Base-by-base conservation (phyloP, 2,113 vertebrate species). In the Romanogobio albipinnatus region DNA sequence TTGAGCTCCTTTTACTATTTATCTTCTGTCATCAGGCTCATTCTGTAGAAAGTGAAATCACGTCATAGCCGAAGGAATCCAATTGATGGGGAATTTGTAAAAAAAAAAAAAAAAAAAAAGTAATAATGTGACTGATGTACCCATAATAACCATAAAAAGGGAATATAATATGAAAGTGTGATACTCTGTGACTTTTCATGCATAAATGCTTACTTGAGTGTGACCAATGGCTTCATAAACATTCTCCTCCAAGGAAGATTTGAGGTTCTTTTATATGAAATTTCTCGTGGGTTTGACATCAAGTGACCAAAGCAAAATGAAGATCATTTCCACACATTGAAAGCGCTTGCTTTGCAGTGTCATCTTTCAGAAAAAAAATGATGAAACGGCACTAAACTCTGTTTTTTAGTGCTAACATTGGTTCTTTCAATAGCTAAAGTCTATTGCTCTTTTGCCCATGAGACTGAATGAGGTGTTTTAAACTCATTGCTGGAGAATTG, bases 201-300 rank as follows among this genome's bases (percentile, higher is more conserved):
- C 79, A 81, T 68, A 68, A 66, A 51, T 22, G 15, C 26, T 64
- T 81, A 51, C 79, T 81, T 81, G 61, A 81, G 45, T 68, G 45
- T 68, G 79, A 81, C 61, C 79, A 81, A 81, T 81, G 9, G 24
- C n/a, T 51, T 81, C 79, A 66, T 81, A 81, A 81, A 81, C 79
- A 81, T 81, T 15, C 26, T 81, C 77, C 79, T 81, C 61, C 24
- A 4, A 68, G 62, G 29, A 53, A 68, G 59, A 68, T 51, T 8
- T 51, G 45, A 33, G 26, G 9, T 1, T 9, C 15, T 33, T 81
- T 81, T 51, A 66, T 49, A 51, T 51, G 17, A 81, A 81, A 53
- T 51, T 66, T 68, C 45, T 36, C 53, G 43, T 8, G 45, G 19
- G 17, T 68, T 81, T 81, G 79, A 81, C 19, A 68, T 53, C 61